These are phyloP conservation scores for Toxonevra muliebris DNA, from an alignment of 2,888 invertebrate genomes.

Conservation along the genomic window DNA sequence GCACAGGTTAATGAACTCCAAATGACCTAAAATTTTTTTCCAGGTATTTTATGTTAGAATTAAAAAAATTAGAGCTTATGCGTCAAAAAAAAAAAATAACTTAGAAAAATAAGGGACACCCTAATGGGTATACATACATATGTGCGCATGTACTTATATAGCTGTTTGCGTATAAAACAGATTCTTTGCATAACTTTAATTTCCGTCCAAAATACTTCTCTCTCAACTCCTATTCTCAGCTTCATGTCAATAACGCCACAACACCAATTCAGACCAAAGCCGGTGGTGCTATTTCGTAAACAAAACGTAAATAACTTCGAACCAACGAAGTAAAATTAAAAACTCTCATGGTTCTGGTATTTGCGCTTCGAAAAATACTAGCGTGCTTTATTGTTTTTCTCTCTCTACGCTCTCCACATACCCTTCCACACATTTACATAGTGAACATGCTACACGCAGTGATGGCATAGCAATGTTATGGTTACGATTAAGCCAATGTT, in stretches of 20 bases:
- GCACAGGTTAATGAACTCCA: no score
- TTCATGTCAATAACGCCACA: slow-evolving; percentile 7
- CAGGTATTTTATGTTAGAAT: no score
- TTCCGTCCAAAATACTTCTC: not conserved
- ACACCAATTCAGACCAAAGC: no score
- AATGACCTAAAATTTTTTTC: no score
- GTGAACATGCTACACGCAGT: not conserved
- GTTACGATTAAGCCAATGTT: not conserved
- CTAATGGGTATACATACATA: not conserved
- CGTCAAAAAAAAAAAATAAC: no score
- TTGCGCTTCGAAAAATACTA: not conserved
- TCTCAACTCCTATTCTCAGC: slow-evolving; percentile 7
- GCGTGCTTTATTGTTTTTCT: not conserved
- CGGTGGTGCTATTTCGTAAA: no score
- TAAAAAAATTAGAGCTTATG: no score
- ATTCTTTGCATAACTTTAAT: not conserved
- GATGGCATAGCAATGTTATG: not conserved
- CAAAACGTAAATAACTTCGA: no score
- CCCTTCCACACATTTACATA: not conserved
- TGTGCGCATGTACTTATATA: not conserved
- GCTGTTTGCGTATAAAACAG: not conserved
- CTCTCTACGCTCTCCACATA: not conserved
- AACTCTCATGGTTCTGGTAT: no score
- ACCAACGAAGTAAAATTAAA: no score
- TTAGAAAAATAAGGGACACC: no score